Conservation (phyloP, 2,113 vertebrate species). For the Noturus placidus region DNA sequence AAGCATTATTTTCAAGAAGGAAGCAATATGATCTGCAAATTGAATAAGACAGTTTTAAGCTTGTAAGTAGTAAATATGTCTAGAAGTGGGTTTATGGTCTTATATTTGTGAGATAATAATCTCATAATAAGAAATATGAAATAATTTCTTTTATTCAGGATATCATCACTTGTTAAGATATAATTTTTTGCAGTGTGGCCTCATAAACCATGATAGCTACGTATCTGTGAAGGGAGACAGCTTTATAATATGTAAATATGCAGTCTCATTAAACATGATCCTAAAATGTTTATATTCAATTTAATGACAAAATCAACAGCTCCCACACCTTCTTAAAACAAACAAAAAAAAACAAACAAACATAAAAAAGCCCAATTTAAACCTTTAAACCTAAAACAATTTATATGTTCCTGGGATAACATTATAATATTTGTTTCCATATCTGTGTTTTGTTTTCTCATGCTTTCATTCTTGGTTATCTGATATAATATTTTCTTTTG, state of each 20-base stretch:
- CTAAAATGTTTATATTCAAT: background rate
- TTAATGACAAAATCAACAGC: background rate
- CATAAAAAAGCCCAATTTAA: background rate
- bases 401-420: background rate
- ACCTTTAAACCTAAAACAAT: background rate
- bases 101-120: background rate
- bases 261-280: background rate
- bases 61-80: background rate
- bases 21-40: background rate
- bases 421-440: background rate
- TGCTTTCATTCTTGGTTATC: background rate
- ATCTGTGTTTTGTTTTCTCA: background rate
- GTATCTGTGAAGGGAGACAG: background rate
- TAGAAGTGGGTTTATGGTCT: background rate
- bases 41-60: background rate
- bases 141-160: background rate
- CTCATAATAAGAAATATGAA: background rate
- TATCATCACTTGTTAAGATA: background rate
- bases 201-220: background rate
- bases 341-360: too few relatives aligned
- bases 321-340: too few relatives aligned
- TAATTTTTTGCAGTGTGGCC: background rate
- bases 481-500: background rate
- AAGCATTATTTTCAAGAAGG: background rate
- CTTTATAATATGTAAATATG: background rate